A percentile compares a stretch with the other conserved stretches of the same genome.
These are phyloP conservation scores for Theonella swinhoei DNA, from an alignment of 37 sponge, comb jelly and placozoan genomes.

Conservation along the genomic window DNA sequence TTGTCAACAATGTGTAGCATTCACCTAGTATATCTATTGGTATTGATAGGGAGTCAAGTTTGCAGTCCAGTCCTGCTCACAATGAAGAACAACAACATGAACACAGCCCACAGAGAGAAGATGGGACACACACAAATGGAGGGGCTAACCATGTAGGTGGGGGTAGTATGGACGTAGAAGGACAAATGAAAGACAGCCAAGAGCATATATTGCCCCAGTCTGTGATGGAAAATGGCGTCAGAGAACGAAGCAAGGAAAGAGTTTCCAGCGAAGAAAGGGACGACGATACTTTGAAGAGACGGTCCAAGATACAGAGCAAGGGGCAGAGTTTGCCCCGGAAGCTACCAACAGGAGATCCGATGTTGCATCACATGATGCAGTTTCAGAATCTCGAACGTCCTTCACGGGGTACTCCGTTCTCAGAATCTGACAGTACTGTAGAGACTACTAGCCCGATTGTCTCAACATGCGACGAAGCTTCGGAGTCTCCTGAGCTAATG, in stretches of 20 bases:
- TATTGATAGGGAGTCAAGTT: too few species aligned
- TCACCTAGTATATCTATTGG: too few species aligned
- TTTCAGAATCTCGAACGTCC: not conserved
- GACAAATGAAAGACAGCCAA: not conserved
- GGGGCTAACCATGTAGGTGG: not conserved
- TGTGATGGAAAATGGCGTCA: not conserved
- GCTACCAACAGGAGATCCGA: conserved; percentile 2
- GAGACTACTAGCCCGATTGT: not conserved
- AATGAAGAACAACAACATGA: not conserved
- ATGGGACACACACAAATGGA: not conserved
- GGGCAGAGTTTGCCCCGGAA: conserved; percentile 2
- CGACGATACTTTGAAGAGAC: not conserved
- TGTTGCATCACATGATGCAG: not conserved
- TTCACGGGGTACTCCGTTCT: not conserved
- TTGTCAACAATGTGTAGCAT: too few species aligned
- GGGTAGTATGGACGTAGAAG: not conserved
- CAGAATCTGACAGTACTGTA: not conserved
- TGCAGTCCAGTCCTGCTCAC: not conserved
- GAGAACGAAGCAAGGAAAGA: not conserved
- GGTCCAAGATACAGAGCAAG: not conserved
- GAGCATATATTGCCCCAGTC: not conserved
- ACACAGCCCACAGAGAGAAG: not conserved
- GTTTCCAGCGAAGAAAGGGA: not conserved
- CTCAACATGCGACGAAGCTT: not conserved
- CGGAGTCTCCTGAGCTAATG: not conserved